Percentiles rank a stretch among this genome's conserved stretches.
phyloP scores from a whole-genome alignment of 2,113 vertebrate genomes.

The Actenoides hombroni region DNA sequence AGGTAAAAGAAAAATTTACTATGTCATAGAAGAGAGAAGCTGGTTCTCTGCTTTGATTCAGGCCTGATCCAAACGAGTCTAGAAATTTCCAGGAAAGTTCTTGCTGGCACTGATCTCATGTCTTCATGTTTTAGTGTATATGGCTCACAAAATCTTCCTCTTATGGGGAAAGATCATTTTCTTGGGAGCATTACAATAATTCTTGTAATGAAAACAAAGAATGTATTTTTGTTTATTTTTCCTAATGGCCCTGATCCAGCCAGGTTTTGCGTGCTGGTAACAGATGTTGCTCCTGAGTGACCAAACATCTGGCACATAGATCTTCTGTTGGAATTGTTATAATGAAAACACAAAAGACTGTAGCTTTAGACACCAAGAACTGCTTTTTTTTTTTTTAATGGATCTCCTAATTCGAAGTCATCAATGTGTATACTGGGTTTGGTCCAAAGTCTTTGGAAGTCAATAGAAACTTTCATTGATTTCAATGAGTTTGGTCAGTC shows the following conservation, averaged over 20 bases:
- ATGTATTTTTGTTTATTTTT: slow-evolving; percentile 64
- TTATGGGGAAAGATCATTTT: slow-evolving; percentile 47
- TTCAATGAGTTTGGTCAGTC: slow-evolving; percentile 9
- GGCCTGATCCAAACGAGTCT: not conserved
- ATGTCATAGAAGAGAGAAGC: not conserved
- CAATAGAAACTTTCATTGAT: slow-evolving; percentile 19
- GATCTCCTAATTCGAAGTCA: slow-evolving; percentile 30
- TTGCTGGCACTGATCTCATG: not conserved
- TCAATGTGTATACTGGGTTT: slow-evolving; percentile 43
- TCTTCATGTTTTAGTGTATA: slow-evolving; percentile 22
- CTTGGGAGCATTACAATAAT: slow-evolving; percentile 59
- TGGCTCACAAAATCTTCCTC: slow-evolving; percentile 36
- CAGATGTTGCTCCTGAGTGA: slow-evolving; percentile 59
- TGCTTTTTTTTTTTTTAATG: slow-evolving; percentile 44
- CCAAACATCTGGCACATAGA: slow-evolving; percentile 62
- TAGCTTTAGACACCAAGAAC: slow-evolving; percentile 37
- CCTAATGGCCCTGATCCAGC: slow-evolving; percentile 54
- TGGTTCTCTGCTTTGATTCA: not conserved
- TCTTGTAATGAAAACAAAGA: slow-evolving; percentile 51
- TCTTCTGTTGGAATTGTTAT: slow-evolving; percentile 59
- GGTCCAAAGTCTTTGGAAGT: slow-evolving; percentile 37
- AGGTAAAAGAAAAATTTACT: not conserved
- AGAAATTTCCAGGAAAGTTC: slow-evolving; percentile 43
- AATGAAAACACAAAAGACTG: slow-evolving; percentile 60
- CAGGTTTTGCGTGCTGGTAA: slow-evolving; percentile 62